Conservation (phyloP, 2,888 invertebrate genomes). For the Hedychridium roseum region DNA sequence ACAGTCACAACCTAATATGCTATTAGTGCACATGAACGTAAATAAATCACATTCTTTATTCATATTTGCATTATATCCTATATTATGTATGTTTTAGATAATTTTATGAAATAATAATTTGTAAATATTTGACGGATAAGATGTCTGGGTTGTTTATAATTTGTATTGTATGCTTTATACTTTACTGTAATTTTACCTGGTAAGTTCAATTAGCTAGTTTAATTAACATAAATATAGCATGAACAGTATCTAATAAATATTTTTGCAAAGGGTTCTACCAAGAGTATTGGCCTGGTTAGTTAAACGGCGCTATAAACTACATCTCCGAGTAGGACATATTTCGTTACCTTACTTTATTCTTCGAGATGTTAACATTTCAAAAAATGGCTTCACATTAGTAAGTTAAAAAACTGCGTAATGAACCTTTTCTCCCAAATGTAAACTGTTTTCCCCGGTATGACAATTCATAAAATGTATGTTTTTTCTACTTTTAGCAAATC, state of each 20-base stretch:
- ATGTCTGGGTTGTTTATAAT: conserved; percentile 64
- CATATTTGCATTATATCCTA: background rate
- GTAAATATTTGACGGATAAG: conserved; percentile 20
- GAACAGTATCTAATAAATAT: background rate
- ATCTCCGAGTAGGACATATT: conserved; percentile 82
- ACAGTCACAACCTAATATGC: too few relatives aligned
- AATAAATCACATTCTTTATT: too few relatives aligned
- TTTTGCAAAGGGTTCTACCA: conserved; percentile 75
- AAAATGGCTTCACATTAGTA: conserved; percentile 81
- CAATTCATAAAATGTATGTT: conserved; percentile 4
- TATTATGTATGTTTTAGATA: background rate
- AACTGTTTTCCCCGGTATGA: conserved; percentile 7
- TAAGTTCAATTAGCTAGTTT: conserved; percentile 56
- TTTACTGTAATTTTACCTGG: conserved; percentile 73
- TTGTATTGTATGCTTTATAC: conserved; percentile 54
- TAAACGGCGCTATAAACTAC: conserved; percentile 80
- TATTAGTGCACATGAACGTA: too few relatives aligned
- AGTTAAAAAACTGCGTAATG: conserved; percentile 53
- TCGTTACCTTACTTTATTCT: conserved; percentile 81
- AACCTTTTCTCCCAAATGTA: conserved; percentile 31
- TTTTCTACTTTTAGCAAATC: conserved; percentile 72
- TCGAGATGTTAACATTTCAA: conserved; percentile 81
- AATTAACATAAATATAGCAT: background rate
- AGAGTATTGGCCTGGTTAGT: conserved; percentile 81
- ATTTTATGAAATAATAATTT: too few relatives aligned